Evolutionary conservation across 2,113 vertebrate species (phyloP).

Genomic region (Mormyrus lacerda): DNA sequence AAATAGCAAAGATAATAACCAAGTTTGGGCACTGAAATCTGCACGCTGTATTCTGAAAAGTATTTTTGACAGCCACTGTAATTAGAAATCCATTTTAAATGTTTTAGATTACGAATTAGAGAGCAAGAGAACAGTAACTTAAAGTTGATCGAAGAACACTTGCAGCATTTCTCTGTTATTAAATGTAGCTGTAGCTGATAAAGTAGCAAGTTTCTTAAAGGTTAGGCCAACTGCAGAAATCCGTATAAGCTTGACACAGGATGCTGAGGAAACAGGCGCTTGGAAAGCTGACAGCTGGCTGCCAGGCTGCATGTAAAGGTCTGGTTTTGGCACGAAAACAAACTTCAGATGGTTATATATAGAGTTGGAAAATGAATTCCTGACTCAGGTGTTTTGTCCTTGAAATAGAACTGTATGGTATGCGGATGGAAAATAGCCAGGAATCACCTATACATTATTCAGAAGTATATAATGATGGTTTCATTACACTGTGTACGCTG

Average conservation of each 20-base stretch:
- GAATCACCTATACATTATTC: neutral
- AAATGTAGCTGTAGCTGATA: neutral
- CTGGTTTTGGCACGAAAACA: neutral
- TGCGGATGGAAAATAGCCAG: neutral
- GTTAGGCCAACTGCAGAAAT: neutral
- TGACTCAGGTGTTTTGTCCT: slow-evolving; percentile 1
- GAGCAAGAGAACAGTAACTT: neutral
- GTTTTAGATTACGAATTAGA: neutral
- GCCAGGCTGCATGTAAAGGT: neutral
- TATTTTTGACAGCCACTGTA: neutral
- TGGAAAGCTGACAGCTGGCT: neutral
- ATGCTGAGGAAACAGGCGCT: neutral
- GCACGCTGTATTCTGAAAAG: neutral
- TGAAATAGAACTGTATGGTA: neutral
- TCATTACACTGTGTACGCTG: neutral
- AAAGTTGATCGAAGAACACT: neutral
- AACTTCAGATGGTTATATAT: neutral
- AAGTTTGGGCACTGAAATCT: neutral
- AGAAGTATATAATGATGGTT: neutral
- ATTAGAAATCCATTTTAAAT: neutral
- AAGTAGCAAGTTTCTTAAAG: neutral
- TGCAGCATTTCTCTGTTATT: neutral
- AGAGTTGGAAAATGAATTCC: neutral
- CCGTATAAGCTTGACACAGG: neutral
- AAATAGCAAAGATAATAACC: neutral